These are phyloP conservation scores for Tineola bisselliella DNA, from an alignment of 2,888 invertebrate species.

Conservation along the genomic window DNA sequence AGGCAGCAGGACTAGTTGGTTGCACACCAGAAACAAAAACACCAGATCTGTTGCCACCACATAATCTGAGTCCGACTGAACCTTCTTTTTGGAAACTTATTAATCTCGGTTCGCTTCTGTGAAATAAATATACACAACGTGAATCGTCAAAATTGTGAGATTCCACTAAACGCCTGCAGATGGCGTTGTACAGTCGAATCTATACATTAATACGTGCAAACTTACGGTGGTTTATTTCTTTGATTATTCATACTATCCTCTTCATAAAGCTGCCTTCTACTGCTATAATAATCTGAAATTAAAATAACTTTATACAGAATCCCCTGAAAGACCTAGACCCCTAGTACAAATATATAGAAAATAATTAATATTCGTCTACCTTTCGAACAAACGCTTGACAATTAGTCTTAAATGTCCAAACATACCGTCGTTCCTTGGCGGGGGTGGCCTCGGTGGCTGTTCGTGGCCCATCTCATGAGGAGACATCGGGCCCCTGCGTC, in stretches of 20 bases:
- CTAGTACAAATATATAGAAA: too few relatives aligned
- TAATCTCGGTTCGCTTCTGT: slow-evolving; percentile 85
- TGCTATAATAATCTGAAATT: slow-evolving; percentile 81
- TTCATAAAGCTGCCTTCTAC: slow-evolving; percentile 81
- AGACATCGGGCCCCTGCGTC: slow-evolving; percentile 38
- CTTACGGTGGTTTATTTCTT: slow-evolving; percentile 82
- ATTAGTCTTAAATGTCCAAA: neutral
- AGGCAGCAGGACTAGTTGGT: slow-evolving; percentile 93
- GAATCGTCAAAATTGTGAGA: too few relatives aligned
- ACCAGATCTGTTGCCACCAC: slow-evolving; percentile 98
- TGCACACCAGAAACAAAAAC: slow-evolving; percentile 99
- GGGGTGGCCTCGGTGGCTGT: slow-evolving; percentile 85
- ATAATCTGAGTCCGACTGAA: slow-evolving; percentile 92
- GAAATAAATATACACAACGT: slow-evolving; percentile 19
- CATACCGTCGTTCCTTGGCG: slow-evolving; percentile 83
- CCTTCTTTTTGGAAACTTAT: slow-evolving; percentile 97
- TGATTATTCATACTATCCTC: slow-evolving; percentile 79
- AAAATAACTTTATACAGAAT: too few relatives aligned
- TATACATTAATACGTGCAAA: too few relatives aligned
- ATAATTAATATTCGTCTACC: too few relatives aligned
- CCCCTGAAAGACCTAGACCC: too few relatives aligned
- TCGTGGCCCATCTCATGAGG: slow-evolving; percentile 58
- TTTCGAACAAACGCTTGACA: too few relatives aligned
- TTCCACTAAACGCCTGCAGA: too few relatives aligned
- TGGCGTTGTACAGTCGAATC: too few relatives aligned